Base-by-base conservation (phyloP, 2,113 vertebrate genomes). In the Haemorhous mexicanus region DNA sequence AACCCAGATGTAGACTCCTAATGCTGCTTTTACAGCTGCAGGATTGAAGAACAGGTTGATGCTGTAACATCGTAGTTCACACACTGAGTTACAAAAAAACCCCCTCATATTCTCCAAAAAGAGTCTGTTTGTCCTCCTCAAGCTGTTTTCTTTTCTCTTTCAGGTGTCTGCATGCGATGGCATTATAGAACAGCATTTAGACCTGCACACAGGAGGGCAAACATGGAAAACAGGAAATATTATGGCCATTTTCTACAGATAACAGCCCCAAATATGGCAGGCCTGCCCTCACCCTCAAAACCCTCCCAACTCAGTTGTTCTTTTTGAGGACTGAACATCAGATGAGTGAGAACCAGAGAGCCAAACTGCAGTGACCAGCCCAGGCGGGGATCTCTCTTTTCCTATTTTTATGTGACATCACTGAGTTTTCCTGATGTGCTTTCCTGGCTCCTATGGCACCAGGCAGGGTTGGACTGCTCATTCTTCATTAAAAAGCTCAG, bases 11-110 rank as follows among this genome's bases (percentile, higher is more conserved):
- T 32, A 55, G 33, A 39, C 16, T 67, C 16, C 44, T 70, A 26
- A 46, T 8, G 37, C 4, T 67, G 21, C 23, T 91, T 91, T 77
- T 84, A 52, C 87, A 63, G 80, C 53, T 39, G 33, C 11, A 1
- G 9, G 52, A 83, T n/a, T 49, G 61, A 91, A 80, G 44, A 80
- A 76, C 26, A 67, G 50, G 16, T 69, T 69, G 72, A 44, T 83
- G n/a, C 2, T 64, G 10, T 66, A 47, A 56, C 6, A 6, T 7
- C 47, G 5, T 16, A 32, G 19, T 58, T 47, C 24, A 35, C 17
- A 67, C 0, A 2, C 1, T 28, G 49, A 52, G 43, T 43, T 69
- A 53, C 6, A 50, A 13, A 59, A 5, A 0, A 0, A 2, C 2
- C 7, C 4, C 1, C 7, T 3, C 6, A 3, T 56, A 66, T 86